These are phyloP conservation scores for Pristionchus exspectatus DNA, from an alignment of 2,888 invertebrate genomes.

Conservation along the genomic window DNA sequence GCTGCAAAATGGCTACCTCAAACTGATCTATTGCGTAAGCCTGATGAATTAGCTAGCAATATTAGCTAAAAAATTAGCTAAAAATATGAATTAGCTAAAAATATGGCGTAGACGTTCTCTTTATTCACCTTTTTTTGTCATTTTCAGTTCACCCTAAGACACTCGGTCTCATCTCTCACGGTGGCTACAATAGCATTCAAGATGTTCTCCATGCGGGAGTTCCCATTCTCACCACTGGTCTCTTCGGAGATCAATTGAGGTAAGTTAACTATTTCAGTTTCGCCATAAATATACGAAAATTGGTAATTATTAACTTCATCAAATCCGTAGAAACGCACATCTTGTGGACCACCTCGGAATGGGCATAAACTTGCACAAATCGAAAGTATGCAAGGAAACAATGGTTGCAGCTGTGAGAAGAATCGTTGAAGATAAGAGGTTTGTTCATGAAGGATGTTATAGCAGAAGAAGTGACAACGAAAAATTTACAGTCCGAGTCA, in stretches of 20 bases:
- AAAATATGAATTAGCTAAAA: neutral
- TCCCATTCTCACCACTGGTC: slow-evolving; percentile 65
- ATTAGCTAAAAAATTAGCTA: neutral
- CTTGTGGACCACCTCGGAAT: slow-evolving; percentile 43
- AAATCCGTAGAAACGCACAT: slow-evolving; percentile 8
- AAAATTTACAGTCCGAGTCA: too few species aligned
- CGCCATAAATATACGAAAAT: neutral
- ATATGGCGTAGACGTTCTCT: too few species aligned
- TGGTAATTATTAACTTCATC: neutral
- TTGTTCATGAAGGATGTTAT: neutral
- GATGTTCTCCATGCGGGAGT: slow-evolving; percentile 66
- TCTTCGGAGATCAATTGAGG: slow-evolving; percentile 66
- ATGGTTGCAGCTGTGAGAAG: slow-evolving; percentile 6
- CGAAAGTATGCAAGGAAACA: neutral
- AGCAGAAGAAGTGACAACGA: neutral
- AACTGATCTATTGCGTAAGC: slow-evolving; percentile 63
- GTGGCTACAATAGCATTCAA: slow-evolving; percentile 85
- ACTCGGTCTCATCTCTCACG: slow-evolving; percentile 86
- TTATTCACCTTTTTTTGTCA: neutral
- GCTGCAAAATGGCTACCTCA: slow-evolving; percentile 71
- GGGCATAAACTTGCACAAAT: slow-evolving; percentile 47
- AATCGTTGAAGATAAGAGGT: slow-evolving; percentile 40
- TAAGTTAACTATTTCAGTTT: neutral
- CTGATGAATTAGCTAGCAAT: neutral
- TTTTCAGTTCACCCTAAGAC: slow-evolving; percentile 85